Conservation (phyloP, 1,140 invertebrate species). For the Coptotermes formosanus region DNA sequence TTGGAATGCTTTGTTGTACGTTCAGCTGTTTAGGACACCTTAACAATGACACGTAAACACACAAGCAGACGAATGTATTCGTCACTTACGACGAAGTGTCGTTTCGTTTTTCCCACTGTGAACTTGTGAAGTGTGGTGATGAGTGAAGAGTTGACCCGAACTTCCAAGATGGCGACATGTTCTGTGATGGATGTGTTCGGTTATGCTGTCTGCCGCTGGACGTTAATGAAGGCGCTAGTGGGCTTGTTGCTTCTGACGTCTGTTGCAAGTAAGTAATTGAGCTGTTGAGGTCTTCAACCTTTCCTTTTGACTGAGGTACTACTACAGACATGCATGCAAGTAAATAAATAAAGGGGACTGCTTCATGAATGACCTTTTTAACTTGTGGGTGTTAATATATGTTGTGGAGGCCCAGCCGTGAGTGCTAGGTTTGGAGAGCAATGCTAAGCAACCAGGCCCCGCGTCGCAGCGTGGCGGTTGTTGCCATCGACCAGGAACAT, state of each 20-base stretch:
- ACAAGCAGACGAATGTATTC: background rate
- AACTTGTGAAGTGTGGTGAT: background rate
- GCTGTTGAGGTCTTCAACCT: slow-evolving; percentile 6
- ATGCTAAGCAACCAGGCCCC: too few relatives aligned
- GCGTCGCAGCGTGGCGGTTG: too few relatives aligned
- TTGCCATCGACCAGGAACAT: too few relatives aligned
- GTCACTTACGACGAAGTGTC: background rate
- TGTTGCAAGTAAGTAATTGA: background rate
- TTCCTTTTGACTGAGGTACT: background rate
- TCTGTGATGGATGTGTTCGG: background rate
- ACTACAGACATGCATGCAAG: background rate
- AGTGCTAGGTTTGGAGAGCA: too few relatives aligned
- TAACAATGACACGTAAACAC: background rate
- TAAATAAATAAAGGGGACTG: background rate
- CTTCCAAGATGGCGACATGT: background rate
- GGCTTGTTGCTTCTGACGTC: background rate
- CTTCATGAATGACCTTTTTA: background rate
- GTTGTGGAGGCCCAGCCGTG: background rate
- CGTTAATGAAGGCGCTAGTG: slow-evolving; percentile 2
- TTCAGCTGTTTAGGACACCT: background rate
- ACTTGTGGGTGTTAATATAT: background rate
- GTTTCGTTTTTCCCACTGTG: background rate
- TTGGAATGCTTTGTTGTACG: background rate
- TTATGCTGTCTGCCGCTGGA: background rate
- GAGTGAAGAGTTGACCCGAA: background rate